Evolutionary conservation across 2,888 invertebrate genomes (phyloP), one percentile per base, ranked within the genome.

Genomic region (Stenchaetothrips biformis): DNA sequence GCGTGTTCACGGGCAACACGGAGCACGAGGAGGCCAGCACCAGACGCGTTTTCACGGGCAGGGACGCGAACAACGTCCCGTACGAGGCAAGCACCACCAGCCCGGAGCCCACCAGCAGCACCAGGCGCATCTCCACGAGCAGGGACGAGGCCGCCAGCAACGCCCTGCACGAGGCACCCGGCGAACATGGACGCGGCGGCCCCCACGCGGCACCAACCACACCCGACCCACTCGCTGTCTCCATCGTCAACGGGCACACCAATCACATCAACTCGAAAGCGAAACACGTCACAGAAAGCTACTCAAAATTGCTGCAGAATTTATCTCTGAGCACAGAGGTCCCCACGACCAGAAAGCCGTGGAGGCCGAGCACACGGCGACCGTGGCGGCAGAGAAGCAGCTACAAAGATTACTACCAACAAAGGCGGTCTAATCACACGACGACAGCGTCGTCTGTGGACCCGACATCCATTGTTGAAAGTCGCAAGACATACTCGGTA

Each of bases 331-430:
- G 67, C 25, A 79, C 79, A 83, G 80, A 80, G 79, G 80, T 59
- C 48, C 80, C 80, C 48, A 82, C 80, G 53, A 81, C 81, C 11
- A 78, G 79, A 80, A 67, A 74, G 67, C 67, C 67, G 7, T 74
- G 67, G 67, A 74, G 67, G 25, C 67, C 67, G 8, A 74, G 67
- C 25, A 74, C 67, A 21, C 67, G 67, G 2, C 67, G 67, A 2
- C 67, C 67, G 21, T 74, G 67, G 67, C 21, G 67, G 25, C 67
- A 74, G 82, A 82, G 80, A n/a, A 80, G 82, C 81, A 81, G 67
- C 81, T 3, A 13, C 77, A 18, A 67, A 80, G 79, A 67, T 80
- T 78, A 80, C 82, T 62, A 82, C 83, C 13, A 83, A 83, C 8
- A 82, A 82, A 48, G 80, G 81, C 78, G 79, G 81, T 48, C 53